Base-by-base conservation (phyloP, 1,140 invertebrate genomes). In the Anoplophora glabripennis region DNA sequence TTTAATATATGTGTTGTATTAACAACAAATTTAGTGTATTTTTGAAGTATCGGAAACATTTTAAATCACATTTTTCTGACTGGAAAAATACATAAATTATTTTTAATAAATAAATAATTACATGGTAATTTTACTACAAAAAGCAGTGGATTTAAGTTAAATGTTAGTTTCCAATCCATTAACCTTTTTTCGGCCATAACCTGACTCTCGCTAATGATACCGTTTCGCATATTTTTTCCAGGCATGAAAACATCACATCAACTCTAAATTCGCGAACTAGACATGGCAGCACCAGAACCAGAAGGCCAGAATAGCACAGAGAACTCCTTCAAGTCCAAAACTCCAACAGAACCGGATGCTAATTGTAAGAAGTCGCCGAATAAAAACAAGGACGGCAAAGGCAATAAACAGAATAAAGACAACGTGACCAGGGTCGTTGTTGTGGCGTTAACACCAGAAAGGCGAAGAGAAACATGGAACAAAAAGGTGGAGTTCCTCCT, bases 401-500 rank as follows among this genome's bases (percentile, higher is more conserved):
- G 11, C 41, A 36, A 52, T 28, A 64, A 67, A 46, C 46, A 61
- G 12, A 56, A 60, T 49, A 74, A 72, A 56, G 71, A 72, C 46
- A 71, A 67, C 57, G 63, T 65, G 9, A 75, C 80, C 56, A 76
- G 81, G 12, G 80, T 84, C 33, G 76, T 86, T 49, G 81, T 86
- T 42, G 83, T 86, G 28, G 83, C 83, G 0, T 75, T 86, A 36
- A 85, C 84, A 4, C 81, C 82, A 8, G 81, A 82, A 57, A 73
- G 83, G 21, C 76, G 79, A 47, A 76, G 87, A 1, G 87, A 89
- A 75, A 88, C 86, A 7, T 89, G 87, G 87, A 81, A 81, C 59
- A 92, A 93, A 76, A 94, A 95, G 76, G 88, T 91, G 21, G 92
- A 95, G 76, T 94, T 94, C 75, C 79, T 94, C 15, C 78, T 94